Percentiles rank a stretch among this genome's conserved stretches.
Evolutionary conservation across 2,888 invertebrate genomes (phyloP).

Genomic region (Corbicula japonica): DNA sequence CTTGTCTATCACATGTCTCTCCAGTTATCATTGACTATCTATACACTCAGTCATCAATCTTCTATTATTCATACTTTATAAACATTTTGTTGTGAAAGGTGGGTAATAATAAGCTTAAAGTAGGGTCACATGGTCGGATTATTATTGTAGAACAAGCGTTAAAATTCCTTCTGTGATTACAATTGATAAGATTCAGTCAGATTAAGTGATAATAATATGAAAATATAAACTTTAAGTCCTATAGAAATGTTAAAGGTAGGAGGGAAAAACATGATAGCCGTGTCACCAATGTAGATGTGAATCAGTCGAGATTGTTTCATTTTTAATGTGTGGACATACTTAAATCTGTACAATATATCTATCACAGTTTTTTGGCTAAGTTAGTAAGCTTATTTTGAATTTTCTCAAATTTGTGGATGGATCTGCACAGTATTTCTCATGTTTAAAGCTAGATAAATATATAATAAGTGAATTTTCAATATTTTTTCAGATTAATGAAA

Average conservation of each 20-base stretch:
- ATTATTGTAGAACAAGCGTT: constrained; percentile 22
- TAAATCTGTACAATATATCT: too few relatives aligned
- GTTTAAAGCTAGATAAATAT: too few relatives aligned
- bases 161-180: constrained; percentile 34
- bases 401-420: too few relatives aligned
- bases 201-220: constrained; percentile 21
- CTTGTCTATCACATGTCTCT: too few relatives aligned
- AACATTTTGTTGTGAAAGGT: neutral
- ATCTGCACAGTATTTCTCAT: too few relatives aligned
- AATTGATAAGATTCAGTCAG: neutral
- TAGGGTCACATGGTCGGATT: constrained; percentile 22
- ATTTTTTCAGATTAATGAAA: too few relatives aligned
- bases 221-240: constrained; percentile 16
- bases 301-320: neutral
- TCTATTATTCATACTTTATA: neutral
- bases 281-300: constrained; percentile 19
- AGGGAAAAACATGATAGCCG: neutral
- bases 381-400: too few relatives aligned
- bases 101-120: constrained; percentile 26
- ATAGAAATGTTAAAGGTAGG: constrained; percentile 1
- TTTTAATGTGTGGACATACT: too few relatives aligned
- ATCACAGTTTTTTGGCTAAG: too few relatives aligned
- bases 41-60: neutral
- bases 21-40: too few relatives aligned
- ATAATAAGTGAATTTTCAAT: too few relatives aligned